Conservation (phyloP, 2,797 vertebrate species). For the Parauchenoglanis ngamensis region DNA sequence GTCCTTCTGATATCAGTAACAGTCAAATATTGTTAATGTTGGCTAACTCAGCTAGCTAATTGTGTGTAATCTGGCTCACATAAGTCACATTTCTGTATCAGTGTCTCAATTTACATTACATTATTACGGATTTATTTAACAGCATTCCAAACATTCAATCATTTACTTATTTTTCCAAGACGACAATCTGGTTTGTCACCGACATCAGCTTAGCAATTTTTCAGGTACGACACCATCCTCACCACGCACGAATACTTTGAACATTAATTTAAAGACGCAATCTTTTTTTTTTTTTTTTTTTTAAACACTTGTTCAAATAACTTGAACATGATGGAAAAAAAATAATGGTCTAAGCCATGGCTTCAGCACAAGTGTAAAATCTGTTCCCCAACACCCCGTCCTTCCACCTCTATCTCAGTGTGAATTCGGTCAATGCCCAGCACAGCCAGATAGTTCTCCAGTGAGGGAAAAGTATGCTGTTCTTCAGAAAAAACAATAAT, state of each 20-base stretch:
- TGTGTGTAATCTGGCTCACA: background rate
- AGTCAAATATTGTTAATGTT: background rate
- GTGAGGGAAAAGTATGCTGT: background rate
- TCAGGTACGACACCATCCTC: background rate
- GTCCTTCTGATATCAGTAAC: background rate
- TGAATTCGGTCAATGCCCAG: background rate
- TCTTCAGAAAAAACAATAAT: background rate
- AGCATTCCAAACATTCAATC: background rate
- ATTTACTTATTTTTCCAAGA: background rate
- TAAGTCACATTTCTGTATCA: background rate
- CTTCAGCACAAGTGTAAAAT: background rate
- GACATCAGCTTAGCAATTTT: background rate
- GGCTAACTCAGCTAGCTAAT: background rate
- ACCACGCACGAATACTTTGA: background rate
- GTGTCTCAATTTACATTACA: background rate
- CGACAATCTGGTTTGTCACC: background rate
- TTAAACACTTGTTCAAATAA: too few species aligned
- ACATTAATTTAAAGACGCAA: background rate
- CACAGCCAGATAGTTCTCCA: background rate
- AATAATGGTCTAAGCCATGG: too few species aligned
- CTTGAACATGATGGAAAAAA: too few species aligned
- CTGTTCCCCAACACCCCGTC: background rate
- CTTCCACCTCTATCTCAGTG: background rate
- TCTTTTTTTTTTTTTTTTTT: background rate
- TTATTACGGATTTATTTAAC: background rate